A percentile compares a stretch with the other conserved stretches of the same genome.
Evolutionary conservation across 2,113 vertebrate species (phyloP).

Genomic region (Cebidichthys violaceus): DNA sequence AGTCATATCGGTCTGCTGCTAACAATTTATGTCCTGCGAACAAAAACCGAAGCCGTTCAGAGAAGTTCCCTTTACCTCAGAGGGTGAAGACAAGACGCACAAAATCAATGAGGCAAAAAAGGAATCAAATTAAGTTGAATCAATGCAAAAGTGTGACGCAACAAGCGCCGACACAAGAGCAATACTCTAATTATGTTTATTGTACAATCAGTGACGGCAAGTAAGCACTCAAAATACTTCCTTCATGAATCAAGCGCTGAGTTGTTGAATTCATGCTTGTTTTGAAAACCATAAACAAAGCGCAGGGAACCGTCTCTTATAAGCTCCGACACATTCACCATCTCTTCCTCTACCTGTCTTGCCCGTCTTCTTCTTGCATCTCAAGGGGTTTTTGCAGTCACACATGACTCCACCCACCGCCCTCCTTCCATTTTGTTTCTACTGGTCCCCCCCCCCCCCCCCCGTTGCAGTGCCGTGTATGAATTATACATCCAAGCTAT

Average conservation of each 20-base stretch:
- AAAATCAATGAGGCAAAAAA: conserved; percentile 32
- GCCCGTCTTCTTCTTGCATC: neutral
- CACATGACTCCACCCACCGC: neutral
- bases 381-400: neutral
- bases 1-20: neutral
- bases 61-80: neutral
- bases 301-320: neutral
- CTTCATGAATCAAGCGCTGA: neutral
- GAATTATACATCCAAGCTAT: conserved; percentile 8
- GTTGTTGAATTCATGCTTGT: neutral
- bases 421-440: too few relatives aligned
- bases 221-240: neutral
- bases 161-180: neutral
- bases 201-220: neutral
- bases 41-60: neutral
- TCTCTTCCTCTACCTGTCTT: neutral
- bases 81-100: neutral
- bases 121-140: conserved; percentile 26
- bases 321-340: neutral
- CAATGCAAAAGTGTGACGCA: neutral
- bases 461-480: neutral
- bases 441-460: too few relatives aligned
- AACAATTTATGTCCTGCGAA: neutral
- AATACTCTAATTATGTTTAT: neutral
- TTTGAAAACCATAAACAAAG: neutral